Conservation (phyloP, 2,113 vertebrate genomes). For the Proteles cristata region DNA sequence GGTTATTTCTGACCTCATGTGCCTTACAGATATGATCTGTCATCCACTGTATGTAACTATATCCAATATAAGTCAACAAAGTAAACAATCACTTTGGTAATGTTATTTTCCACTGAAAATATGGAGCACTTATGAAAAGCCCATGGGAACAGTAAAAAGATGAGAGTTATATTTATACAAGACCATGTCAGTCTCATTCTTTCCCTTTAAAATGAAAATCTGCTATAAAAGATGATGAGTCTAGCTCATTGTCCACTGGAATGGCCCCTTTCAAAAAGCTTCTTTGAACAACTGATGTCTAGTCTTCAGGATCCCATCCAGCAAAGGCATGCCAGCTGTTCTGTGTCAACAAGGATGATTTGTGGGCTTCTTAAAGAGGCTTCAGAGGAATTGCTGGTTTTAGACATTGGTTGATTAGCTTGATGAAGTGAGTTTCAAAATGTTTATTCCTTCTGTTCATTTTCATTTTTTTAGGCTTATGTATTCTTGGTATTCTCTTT, state of each 20-base stretch:
- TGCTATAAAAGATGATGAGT: not conserved
- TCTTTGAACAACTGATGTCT: not conserved
- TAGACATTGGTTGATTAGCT: constrained; percentile 62
- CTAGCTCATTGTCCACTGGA: not conserved
- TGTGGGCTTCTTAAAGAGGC: not conserved
- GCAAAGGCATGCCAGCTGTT: not conserved
- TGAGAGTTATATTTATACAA: not conserved
- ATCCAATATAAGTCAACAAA: not conserved
- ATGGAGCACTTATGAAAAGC: not conserved
- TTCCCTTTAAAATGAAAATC: not conserved
- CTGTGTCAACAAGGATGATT: not conserved
- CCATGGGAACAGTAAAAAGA: not conserved
- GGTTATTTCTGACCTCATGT: not conserved
- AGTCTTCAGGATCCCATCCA: not conserved
- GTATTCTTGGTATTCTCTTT: constrained; percentile 58
- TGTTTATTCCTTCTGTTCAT: constrained; percentile 68
- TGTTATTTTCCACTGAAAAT: not conserved
- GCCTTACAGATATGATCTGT: not conserved
- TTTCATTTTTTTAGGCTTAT: constrained; percentile 58
- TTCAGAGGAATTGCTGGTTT: constrained; percentile 9
- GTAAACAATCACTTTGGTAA: not conserved
- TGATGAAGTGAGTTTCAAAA: constrained; percentile 73
- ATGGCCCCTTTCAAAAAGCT: not conserved
- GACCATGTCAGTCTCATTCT: not conserved
- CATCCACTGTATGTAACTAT: not conserved